A percentile compares a stretch with the other conserved stretches of the same genome.
phyloP scores from a whole-genome alignment of 2,797 vertebrate species.

The Pelodytes ibericus region DNA sequence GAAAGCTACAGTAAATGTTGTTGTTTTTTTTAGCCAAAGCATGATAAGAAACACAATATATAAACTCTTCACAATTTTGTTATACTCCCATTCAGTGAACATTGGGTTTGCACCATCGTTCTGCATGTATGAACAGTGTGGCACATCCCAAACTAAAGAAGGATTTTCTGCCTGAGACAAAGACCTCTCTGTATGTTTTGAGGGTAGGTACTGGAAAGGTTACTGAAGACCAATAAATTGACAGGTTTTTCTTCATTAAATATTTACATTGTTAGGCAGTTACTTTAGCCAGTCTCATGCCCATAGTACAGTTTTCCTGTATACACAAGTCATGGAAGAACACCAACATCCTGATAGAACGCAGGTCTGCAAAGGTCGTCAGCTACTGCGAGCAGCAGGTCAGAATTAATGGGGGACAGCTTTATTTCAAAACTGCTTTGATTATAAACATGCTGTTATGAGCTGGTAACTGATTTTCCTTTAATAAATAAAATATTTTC shows the following conservation, averaged over 20 bases:
- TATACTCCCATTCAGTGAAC: too few species aligned
- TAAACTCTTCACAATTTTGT: too few species aligned
- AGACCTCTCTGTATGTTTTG: not conserved
- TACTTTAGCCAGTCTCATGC: slow-evolving; percentile 19
- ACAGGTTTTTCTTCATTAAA: slow-evolving; percentile 21
- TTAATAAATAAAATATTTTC: not conserved
- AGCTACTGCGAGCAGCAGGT: slow-evolving; percentile 10
- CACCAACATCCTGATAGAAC: slow-evolving; percentile 30
- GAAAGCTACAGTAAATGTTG: too few species aligned
- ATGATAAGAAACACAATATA: too few species aligned
- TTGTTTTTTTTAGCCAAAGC: too few species aligned
- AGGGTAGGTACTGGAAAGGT: not conserved
- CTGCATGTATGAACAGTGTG: too few species aligned
- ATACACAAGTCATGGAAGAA: slow-evolving; percentile 40
- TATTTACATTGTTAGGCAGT: slow-evolving; percentile 46
- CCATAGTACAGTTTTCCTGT: slow-evolving; percentile 20
- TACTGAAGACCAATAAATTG: slow-evolving; percentile 26
- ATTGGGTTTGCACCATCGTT: too few species aligned
- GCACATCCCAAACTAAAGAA: too few species aligned
- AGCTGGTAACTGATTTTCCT: slow-evolving; percentile 20
- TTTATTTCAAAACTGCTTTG: slow-evolving; percentile 38
- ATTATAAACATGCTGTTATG: slow-evolving; percentile 40
- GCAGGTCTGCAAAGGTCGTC: slow-evolving; percentile 30
- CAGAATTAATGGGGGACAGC: slow-evolving; percentile 5
- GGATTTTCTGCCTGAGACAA: not conserved